Conservation (phyloP, 2,797 vertebrate species). For the Sibirionetta formosa region DNA sequence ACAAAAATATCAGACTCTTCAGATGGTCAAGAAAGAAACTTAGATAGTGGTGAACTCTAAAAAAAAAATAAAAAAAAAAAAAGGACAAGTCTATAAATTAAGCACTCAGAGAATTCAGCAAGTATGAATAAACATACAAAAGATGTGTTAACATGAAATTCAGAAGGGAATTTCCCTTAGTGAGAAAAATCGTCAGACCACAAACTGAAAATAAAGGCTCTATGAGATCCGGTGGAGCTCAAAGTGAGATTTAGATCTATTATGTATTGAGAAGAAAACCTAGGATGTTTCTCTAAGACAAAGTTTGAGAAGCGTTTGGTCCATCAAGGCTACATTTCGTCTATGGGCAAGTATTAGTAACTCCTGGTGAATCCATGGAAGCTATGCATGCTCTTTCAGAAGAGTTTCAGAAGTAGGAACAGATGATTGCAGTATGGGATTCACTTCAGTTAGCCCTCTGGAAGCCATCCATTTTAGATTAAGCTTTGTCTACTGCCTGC, state of each 20-base stretch:
- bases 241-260: not conserved
- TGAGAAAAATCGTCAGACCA: not conserved
- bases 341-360: not conserved
- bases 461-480: not conserved
- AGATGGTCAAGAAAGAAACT: not conserved
- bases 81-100: not conserved
- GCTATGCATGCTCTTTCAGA: not conserved
- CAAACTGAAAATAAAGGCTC: constrained; percentile 5
- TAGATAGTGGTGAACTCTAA: not conserved
- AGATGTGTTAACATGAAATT: not conserved
- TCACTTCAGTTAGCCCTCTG: not conserved
- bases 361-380: not conserved
- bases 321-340: not conserved
- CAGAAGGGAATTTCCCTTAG: not conserved
- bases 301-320: not conserved
- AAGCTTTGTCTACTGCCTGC: not conserved
- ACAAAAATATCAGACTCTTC: constrained; percentile 7
- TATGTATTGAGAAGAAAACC: not conserved
- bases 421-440: not conserved
- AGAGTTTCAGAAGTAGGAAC: not conserved
- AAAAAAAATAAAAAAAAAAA: constrained; percentile 1
- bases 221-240: not conserved
- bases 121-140: not conserved
- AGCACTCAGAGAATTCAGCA: not conserved
- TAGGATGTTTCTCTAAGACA: not conserved